These are phyloP conservation scores for Noctuana brunneofusca DNA, from an alignment of 2,888 invertebrate species.

Conservation along the genomic window DNA sequence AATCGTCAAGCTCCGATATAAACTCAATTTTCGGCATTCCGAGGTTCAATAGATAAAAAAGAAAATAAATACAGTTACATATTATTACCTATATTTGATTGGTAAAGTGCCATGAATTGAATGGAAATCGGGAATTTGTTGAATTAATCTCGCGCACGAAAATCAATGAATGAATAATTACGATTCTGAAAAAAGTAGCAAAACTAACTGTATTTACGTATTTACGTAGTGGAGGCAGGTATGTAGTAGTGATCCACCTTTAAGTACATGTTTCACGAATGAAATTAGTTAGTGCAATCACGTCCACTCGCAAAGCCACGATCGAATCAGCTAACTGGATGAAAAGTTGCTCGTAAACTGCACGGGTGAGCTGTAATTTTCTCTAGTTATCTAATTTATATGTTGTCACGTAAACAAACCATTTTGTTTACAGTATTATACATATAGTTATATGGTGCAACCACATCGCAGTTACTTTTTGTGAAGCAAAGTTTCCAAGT, in stretches of 20 bases:
- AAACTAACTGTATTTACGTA: neutral
- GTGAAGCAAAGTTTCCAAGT: too few species aligned
- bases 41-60: too few species aligned
- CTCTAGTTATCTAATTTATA: slow-evolving; percentile 9
- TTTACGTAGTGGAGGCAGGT: neutral
- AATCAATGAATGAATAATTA: too few species aligned
- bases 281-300: slow-evolving; percentile 9
- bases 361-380: slow-evolving; percentile 7
- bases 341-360: slow-evolving; percentile 21
- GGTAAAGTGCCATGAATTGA: too few species aligned
- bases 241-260: neutral
- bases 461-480: too few species aligned
- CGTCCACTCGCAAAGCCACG: neutral
- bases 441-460: too few species aligned
- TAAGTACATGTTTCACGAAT: slow-evolving; percentile 4
- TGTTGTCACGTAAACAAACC: slow-evolving; percentile 6
- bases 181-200: too few species aligned
- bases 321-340: slow-evolving; percentile 14
- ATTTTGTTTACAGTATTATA: neutral
- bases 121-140: neutral
- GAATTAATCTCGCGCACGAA: neutral
- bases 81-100: too few species aligned
- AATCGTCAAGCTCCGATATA: too few species aligned
- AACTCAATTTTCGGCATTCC: too few species aligned
- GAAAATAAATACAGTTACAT: too few species aligned